Evolutionary conservation across 2,888 invertebrate species (phyloP).

Genomic region (Machimus atricapillus): DNA sequence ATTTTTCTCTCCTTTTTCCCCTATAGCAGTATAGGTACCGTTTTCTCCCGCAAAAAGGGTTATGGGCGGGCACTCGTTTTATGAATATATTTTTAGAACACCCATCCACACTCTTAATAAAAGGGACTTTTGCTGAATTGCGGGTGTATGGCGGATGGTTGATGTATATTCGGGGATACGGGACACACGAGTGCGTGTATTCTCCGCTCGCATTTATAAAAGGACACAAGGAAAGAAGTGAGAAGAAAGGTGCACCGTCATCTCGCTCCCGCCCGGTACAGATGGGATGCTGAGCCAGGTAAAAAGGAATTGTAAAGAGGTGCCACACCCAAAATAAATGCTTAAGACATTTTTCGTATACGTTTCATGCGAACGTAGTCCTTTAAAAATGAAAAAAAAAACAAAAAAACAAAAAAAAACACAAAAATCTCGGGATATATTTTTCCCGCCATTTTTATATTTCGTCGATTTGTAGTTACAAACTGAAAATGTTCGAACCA

Average conservation of each 20-base stretch:
- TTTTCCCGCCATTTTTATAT: not conserved
- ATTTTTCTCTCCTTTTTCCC: slow-evolving; percentile 35
- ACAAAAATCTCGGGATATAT: not conserved
- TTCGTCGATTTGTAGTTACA: not conserved
- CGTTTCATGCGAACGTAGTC: not conserved
- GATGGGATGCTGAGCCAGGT: not conserved
- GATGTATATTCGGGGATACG: not conserved
- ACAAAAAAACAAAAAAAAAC: not conserved
- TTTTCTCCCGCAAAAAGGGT: slow-evolving; percentile 19
- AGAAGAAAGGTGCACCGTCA: not conserved
- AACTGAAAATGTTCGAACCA: not conserved
- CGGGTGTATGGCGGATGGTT: not conserved
- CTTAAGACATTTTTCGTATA: slow-evolving; percentile 2
- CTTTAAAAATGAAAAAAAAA: not conserved
- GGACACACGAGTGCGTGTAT: slow-evolving; percentile 15
- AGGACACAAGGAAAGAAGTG: slow-evolving; percentile 27
- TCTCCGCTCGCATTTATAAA: slow-evolving; percentile 16
- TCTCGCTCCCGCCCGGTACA: not conserved
- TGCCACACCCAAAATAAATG: slow-evolving; percentile 35
- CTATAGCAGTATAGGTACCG: not conserved
- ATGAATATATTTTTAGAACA: slow-evolving; percentile 36
- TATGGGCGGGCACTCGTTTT: slow-evolving; percentile 35
- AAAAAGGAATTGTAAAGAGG: slow-evolving; percentile 12
- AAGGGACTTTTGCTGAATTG: slow-evolving; percentile 15
- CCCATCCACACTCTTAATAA: slow-evolving; percentile 34